phyloP scores from a whole-genome alignment of 2,888 invertebrate species.

The Agriotes lineatus region DNA sequence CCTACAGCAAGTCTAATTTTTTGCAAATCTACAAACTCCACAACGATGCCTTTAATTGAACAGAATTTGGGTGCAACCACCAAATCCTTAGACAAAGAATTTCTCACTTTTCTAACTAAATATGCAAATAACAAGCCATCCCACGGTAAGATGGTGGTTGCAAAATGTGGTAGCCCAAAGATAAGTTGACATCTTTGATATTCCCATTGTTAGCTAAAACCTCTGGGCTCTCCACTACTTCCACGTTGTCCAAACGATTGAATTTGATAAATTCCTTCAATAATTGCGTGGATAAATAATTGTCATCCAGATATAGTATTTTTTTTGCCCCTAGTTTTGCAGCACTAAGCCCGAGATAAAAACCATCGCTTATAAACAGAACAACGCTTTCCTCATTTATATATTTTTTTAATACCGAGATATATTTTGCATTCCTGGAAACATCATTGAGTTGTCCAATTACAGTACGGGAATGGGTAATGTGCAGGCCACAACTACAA shows the following conservation, averaged over 20 bases:
- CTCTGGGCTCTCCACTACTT: conserved; percentile 71
- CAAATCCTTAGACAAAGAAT: conserved; percentile 65
- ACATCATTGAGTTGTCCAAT: conserved; percentile 89
- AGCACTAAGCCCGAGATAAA: conserved; percentile 80
- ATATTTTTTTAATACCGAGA: conserved; percentile 73
- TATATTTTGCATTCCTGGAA: conserved; percentile 74
- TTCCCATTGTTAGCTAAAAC: conserved; percentile 62
- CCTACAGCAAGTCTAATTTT: conserved; percentile 90
- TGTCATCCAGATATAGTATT: conserved; percentile 77
- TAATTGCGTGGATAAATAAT: conserved; percentile 73
- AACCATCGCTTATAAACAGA: conserved; percentile 86
- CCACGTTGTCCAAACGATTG: conserved; percentile 77
- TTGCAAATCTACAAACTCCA: conserved; percentile 89
- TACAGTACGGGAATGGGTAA: conserved; percentile 82
- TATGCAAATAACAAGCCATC: conserved; percentile 89
- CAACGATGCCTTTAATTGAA: conserved; percentile 80
- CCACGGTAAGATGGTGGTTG: conserved; percentile 89
- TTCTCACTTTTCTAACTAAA: conserved; percentile 69
- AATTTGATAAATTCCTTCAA: conserved; percentile 74
- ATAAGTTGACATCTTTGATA: conserved; percentile 74
- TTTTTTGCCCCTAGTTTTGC: conserved; percentile 81
- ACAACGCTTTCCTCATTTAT: conserved; percentile 73
- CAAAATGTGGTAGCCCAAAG: conserved; percentile 89
- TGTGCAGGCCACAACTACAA: conserved; percentile 79
- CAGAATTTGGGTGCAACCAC: conserved; percentile 76